Base-by-base conservation (phyloP, 2,888 invertebrate species). In the Hemaris fuciformis region DNA sequence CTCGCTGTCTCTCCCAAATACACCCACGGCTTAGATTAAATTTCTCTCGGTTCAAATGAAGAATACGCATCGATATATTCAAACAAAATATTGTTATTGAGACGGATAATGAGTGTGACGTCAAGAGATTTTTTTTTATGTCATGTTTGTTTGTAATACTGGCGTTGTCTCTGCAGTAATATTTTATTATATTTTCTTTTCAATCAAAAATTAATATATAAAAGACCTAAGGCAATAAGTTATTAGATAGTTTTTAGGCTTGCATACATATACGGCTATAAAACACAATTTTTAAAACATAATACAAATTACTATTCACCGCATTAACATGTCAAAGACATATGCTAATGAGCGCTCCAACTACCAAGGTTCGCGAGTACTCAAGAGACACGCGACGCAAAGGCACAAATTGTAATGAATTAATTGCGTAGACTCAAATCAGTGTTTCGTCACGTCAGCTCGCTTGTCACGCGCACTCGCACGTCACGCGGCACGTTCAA, bases 401-500 rank as follows among this genome's bases (percentile, higher is more conserved):
- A 53, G 18, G 31, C 53, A 53, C 53, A 8, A 23, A 46, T 25
- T 46, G 46, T 46, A 46, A 18, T 53, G 53, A 53, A 53, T 53
- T 53, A 53, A 53, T 31, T 53, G 31, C 53, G 31, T 53, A 53
- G 53, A 53, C 8, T 53, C 15, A n/a, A 27, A 18, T 31, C 53
- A 18, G 15, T 31, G 18, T 53, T 31, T 18, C 53, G 53, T 46
- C 31, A 46, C 59, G 46, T 59, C 45, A 46, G 31, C 31, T 27
- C 43, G 20, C 45, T 34, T 23, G 41, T 60, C 60, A 60, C 60
- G 41, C 60, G 18, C 31, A 45, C 62, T 56, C 62, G 43, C 62
- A 46, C 46, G 60, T 64, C 67, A 23, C 53, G 43, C 27, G 46
- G 25, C 41, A 57, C 62, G 63, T 62, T 64, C 64, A 64, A 62